Evolutionary conservation across 2,888 invertebrate genomes (phyloP), one percentile per base, ranked within the genome.

Genomic region (Lepidochitona cinerea): DNA sequence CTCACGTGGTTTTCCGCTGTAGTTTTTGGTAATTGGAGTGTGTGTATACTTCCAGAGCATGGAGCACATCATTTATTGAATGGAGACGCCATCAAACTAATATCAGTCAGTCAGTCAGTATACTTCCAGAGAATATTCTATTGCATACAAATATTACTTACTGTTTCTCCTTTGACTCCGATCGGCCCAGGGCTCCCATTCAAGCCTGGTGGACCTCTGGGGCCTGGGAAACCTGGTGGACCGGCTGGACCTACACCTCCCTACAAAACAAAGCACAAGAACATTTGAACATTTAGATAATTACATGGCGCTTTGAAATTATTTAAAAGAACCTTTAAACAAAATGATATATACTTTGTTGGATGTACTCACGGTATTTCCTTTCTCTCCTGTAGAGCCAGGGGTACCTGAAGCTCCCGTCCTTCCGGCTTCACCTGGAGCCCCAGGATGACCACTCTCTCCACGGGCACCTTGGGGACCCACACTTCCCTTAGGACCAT

Each of bases 381-480:
- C 87, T 69, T 85, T 84, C 53, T 87, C 87, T 35, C 89, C 89
- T 33, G 75, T 65, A 7, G 80, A 41, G 23, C 89, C 89, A 18
- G 82, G 78, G 5, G 76, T 71, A 26, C 88, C 88, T 37, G 83
- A 72, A 6, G 79, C 73, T 68, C 89, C 89, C 9, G 79, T 72
- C 2, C 72, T 52, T 0, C 88, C 88, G 0, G 77, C 64, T 29
- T 83, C 85, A 52, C 87, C 87, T 12, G 79, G 67, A 4, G 79
- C 70, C n/a, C 88, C 88, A 0, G 84, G 74, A 29, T 80, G 68
- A 7, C 88, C 88, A 41, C 75, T 81, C 66, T 85, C 85, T 71
- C 88, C 88, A 54, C 86, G 83, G 0, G 81, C 33, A 14, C 88
- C 88, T 59, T 86, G 86, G 2, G 82, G 81, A 18, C 88, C 88